Base-by-base conservation (phyloP, 1,140 invertebrate genomes). In the Drosophila yakuba region DNA sequence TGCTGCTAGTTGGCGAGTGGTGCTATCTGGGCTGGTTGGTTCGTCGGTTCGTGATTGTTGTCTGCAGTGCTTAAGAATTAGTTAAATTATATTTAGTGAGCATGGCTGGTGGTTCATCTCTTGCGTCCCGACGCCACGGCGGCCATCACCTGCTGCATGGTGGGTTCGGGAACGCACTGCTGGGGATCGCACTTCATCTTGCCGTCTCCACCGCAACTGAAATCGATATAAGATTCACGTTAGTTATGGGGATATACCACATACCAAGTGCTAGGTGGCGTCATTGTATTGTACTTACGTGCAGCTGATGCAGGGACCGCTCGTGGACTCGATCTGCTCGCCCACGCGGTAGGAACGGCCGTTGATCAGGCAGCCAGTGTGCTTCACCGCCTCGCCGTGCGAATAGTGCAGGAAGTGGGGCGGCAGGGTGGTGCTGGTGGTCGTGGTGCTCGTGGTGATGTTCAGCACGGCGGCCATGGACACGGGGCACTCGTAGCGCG, bases 101-200 rank as follows among this genome's bases (percentile, higher is more conserved):
- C 86, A 91, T 91, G 84, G 88, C 88, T 85, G 78, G 78, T 91
- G 84, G 81, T 92, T 92, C 91, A 92, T 95, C 96, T 96, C 92
- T 96, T 94, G 85, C 95, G 94, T 72, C 94, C 94, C 56, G 95
- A 94, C 39, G 95, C 95, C 45, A 95, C 95, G 25, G 95, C 95
- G 67, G 95, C 96, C 78, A 98, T 96, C 95, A 98, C 97, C 94
- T 97, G 96, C 90, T 96, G 94, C 69, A 98, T 93, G 95, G 97
- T 96, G 54, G 97, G 96, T 91, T 97, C 96, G 35, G 97, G 97
- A 74, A 95, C 96, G 91, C 97, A 98, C 59, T 95, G 94, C 92
- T 95, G 95, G 45, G 97, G 97, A 93, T 98, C 96, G 93, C 97
- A 98, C 93, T 97, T 96, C 97, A 98, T 98, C 93, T 97, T 96